Base-by-base conservation (phyloP, 2,113 vertebrate species). In the Piaya cayana region DNA sequence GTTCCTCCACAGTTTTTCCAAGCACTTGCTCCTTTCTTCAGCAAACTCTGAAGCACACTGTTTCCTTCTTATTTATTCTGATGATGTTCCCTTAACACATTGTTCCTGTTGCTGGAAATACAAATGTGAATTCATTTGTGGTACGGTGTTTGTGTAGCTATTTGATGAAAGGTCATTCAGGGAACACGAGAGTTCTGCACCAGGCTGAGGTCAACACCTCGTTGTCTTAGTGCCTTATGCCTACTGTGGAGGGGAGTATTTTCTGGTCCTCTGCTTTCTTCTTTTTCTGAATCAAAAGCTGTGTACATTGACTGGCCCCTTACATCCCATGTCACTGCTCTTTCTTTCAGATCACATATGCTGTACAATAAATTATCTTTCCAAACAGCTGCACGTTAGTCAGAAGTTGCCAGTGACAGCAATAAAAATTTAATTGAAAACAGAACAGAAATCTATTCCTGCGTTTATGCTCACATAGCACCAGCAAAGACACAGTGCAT, bases 401-500 rank as follows among this genome's bases (percentile, higher is more conserved):
- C 64, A 86, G 60, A 91, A 83, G 43, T 52, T 95, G 64, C 12
- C 53, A 52, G 56, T 30, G 82, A 59, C 43, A 74, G 62, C 76
- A 92, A 42, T 36, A 71, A 81, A 92, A 86, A 50, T 59, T 22
- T 60, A 78, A 63, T 58, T 36, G 59, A 75, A 80, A 70, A 6
- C 45, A 52, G 67, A 42, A 29, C 9, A 82, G 52, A 82, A 75
- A 70, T 47, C 23, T 49, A 14, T 52, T 56, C 37, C 47, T 74
- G 70, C 0, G 0, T 7, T 1, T 16, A 36, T 7, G 43, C 3
- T 2, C 39, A 43, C 55, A 72, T 3, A 82, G 39, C 49, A 58
- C 10, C 34, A 64, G 43, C 0, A 0, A 42, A 58, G 58, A 37
- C 45, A 34, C 52, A 49, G 81, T 30, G 10, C 50, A 15, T 42